Percentiles rank a stretch among this genome's conserved stretches.
These are phyloP conservation scores for Cavia aperea DNA, from an alignment of 2,113 vertebrate species.

Conservation along the genomic window DNA sequence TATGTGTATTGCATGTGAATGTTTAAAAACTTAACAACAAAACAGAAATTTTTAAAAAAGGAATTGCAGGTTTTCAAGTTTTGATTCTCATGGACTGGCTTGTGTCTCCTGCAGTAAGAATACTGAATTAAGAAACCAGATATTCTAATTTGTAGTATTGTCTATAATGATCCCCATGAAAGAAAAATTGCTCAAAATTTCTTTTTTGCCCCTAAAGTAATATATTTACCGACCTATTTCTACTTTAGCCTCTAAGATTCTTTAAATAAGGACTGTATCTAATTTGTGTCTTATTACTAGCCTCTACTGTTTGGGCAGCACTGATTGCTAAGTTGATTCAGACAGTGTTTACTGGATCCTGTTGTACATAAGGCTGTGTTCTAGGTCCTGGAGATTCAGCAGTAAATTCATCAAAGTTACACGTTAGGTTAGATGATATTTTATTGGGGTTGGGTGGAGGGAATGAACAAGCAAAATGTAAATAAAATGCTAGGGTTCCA, in stretches of 20 bases:
- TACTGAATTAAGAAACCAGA: background rate
- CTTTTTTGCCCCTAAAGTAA: background rate
- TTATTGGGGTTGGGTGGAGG: background rate
- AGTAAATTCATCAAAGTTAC: background rate
- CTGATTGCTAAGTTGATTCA: background rate
- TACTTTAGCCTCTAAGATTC: background rate
- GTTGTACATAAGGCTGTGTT: background rate
- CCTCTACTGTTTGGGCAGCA: background rate
- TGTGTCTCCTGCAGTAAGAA: background rate
- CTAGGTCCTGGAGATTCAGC: background rate
- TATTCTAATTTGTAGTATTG: background rate
- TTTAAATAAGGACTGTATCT: background rate
- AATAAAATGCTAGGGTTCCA: background rate
- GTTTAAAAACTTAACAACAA: background rate
- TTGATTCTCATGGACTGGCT: background rate
- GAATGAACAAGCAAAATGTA: background rate
- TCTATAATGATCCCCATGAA: background rate
- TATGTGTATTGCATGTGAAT: background rate
- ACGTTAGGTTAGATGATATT: background rate
- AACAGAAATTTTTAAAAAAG: constrained; percentile 9
- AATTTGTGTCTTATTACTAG: constrained; percentile 1
- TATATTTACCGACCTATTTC: background rate
- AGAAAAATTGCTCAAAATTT: background rate
- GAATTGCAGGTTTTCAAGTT: background rate
- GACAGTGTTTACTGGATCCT: background rate